Base-by-base conservation (phyloP, 2,113 vertebrate species). In the Silurus glanis region DNA sequence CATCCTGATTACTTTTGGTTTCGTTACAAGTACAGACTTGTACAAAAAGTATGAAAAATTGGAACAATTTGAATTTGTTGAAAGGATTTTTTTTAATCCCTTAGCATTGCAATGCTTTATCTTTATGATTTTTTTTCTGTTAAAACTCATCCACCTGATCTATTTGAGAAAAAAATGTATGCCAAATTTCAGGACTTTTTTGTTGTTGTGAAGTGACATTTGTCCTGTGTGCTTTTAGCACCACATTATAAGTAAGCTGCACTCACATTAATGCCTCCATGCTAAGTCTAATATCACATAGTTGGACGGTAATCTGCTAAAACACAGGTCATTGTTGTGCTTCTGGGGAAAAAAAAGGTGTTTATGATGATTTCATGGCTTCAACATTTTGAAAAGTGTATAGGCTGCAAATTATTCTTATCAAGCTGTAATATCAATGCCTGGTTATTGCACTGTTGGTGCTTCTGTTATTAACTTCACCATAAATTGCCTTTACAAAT, bases 401-500 rank as follows among this genome's bases (percentile, higher is more conserved):
- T 85, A 81, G 84, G 55, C 61, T 85, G 83, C 79, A 81, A 85
- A 88, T 80, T 90, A 85, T 89, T 78, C 56, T 58, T 49, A 74
- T 88, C 75, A n/a, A 55, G 72, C 28, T 76, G n/a, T 49, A 91
- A 87, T 89, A 89, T 90, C 89, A 92, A 85, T 87, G 61, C 86
- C 81, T 84, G 91, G 91, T 92, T 92, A 92, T 92, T 92, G 86
- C 90, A 87, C 92, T 69, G 86, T 87, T 87, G 87, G 85, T 89
- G 85, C 89, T 89, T 87, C 25, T 85, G 85, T 92, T 88, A 90
- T 91, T 90, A 91, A 90, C 88, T 78, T 83, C 89, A 25, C 47
- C 47, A 64, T 87, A 92, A 92, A 92, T 92, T 91, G 87, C 90
- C 92, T 89, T 86, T 82, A 89, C 88, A 92, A 91, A 93, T 94